Percentiles rank a stretch among this genome's conserved stretches.
phyloP scores from a whole-genome alignment of 2,888 invertebrate genomes.

The Drosophila mettleri region DNA sequence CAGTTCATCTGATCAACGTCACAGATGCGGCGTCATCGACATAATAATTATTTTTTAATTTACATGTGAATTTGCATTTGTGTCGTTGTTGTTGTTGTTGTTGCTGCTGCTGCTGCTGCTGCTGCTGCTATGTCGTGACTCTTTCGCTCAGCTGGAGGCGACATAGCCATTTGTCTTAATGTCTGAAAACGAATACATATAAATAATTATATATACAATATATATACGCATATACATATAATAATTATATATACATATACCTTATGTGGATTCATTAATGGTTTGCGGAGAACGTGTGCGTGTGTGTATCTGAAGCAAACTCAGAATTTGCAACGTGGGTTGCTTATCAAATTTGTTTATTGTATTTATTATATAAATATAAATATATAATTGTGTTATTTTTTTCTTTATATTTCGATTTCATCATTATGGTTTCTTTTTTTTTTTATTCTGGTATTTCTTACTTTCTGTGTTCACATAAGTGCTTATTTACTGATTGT shows the following conservation, averaged over 20 bases:
- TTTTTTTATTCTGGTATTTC: slow-evolving; percentile 21
- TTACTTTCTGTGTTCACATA: not conserved
- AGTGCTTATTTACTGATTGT: not conserved
- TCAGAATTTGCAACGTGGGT: slow-evolving; percentile 45
- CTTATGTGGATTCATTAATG: slow-evolving; percentile 27
- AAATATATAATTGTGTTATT: not conserved
- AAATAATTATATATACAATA: not conserved
- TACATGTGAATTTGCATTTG: slow-evolving; percentile 5
- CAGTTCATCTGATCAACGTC: not conserved
- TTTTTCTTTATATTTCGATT: not conserved
- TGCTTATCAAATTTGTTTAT: slow-evolving; percentile 48
- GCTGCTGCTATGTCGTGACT: slow-evolving; percentile 8
- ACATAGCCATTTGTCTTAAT: not conserved
- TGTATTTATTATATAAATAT: slow-evolving; percentile 6
- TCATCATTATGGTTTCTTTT: slow-evolving; percentile 23
- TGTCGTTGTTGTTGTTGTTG: not conserved
- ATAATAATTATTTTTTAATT: slow-evolving; percentile 27
- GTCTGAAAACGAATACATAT: not conserved
- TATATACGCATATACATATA: not conserved
- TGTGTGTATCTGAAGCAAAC: slow-evolving; percentile 17
- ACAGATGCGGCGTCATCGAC: slow-evolving; percentile 21
- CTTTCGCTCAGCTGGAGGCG: slow-evolving; percentile 28
- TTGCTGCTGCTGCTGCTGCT: not conserved
- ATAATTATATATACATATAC: not conserved
- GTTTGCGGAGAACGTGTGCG: slow-evolving; percentile 7